Base-by-base conservation (phyloP, 1,140 invertebrate genomes). In the Globodera ellingtonae region DNA sequence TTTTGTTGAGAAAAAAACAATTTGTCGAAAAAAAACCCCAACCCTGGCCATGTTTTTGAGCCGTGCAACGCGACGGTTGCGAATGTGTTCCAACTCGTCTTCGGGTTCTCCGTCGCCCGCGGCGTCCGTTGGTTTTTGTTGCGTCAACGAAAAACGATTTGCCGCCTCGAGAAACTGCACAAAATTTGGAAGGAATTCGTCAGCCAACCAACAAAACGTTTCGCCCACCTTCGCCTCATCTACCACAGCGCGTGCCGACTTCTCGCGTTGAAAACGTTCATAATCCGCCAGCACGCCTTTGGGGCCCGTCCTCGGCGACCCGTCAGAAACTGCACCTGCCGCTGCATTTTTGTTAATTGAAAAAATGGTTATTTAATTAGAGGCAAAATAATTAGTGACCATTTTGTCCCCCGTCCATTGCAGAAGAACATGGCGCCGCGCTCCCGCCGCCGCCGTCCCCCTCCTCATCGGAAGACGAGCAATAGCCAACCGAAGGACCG, bases 221-320 rank as follows among this genome's bases (percentile, higher is more conserved):
- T 35, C 79, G 5, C 10, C 50, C 18, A 78, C 82, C 73, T 81
- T 62, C 35, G 48, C 48, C 44, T 84, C 82, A 5, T 69, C 69
- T 18, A 50, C 47, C 46, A 18, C 65, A n/a, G 50, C 44, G 50
- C 77, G 46, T 21, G 69, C 46, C 47, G 47, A 50, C 21, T 81
- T 79, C 50, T 78, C 66, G 15, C n/a, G 21, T 15, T 67, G 46
- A 80, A 50, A 50, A 47, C 48, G 72, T 21, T 75, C 48, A 77
- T 86, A 85, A 67, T 85, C 84, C 8, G 83, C 78, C 15, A 85
- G 65, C n/a, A 85, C 84, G 67, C 85, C 85, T 56, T 85, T 85
- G 7, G 84, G 85, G 3, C 84, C 84, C 52, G 84, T 86, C 24
- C 75, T 80, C n/a, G 18, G 35, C 18, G 47, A 47, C 44, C 35